Percentiles rank a stretch among this genome's conserved stretches.
Evolutionary conservation across 2,888 invertebrate genomes (phyloP).

Genomic region (Oithona nana): DNA sequence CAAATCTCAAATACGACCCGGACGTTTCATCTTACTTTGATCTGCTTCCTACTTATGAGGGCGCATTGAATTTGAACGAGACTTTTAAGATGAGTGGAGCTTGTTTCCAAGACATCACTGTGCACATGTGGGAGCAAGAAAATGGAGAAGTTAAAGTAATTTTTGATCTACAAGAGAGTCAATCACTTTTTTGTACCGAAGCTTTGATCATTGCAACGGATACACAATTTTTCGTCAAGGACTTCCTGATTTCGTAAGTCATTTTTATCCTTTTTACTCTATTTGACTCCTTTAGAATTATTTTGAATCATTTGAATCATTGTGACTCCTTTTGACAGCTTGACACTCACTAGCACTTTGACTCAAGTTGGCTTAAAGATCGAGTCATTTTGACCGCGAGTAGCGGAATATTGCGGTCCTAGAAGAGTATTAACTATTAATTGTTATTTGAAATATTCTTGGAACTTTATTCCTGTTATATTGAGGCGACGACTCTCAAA

Average conservation of each 20-base stretch:
- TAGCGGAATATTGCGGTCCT: no score
- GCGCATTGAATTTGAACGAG: not conserved
- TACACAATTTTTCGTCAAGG: not conserved
- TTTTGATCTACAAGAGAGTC: not conserved
- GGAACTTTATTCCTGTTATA: no score
- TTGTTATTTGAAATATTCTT: no score
- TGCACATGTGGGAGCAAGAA: not conserved
- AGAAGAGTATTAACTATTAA: no score
- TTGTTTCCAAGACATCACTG: not conserved
- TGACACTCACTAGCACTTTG: no score
- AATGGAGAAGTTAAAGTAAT: not conserved
- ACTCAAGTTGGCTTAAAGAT: no score
- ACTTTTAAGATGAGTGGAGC: not conserved
- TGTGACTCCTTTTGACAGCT: no score
- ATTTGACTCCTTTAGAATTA: no score
- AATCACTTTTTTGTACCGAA: not conserved
- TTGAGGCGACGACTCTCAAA: no score
- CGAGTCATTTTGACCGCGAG: no score
- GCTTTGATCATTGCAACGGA: not conserved
- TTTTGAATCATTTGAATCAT: no score
- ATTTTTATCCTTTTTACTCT: no score
- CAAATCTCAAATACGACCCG: not conserved
- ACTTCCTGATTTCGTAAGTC: not conserved
- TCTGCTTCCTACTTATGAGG: not conserved
- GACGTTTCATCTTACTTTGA: not conserved